Base-by-base conservation (phyloP, 92 coral and sea anemone species). In the Chrysogorgia sp. region DNA sequence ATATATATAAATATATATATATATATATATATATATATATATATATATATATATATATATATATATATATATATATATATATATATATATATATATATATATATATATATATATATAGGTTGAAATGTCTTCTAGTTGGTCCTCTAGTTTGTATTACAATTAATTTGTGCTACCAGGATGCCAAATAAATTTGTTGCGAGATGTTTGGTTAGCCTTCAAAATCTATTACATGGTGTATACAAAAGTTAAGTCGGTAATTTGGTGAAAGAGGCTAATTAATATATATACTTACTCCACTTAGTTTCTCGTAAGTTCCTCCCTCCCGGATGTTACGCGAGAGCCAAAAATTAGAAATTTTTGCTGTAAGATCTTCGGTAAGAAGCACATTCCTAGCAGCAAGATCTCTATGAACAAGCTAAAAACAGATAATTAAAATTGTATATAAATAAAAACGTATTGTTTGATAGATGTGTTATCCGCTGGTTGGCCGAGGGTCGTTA, bases 351-450 rank as follows among this genome's bases (percentile, higher is more conserved):
- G 53, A 66, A 3, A 66, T 34, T 40, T 66, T 66, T 40, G 74
- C 49, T 23, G 74, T 66, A 33, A 66, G 35, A 66, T 66, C 74
- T 1, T 35, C 74, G 13, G 74, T 66, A 10, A 66, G 47, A 34
- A 34, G 53, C 15, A 66, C 30, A 21, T 35, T 66, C 26, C 32
- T 66, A 28, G 74, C 49, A 19, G 74, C 53, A 3, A 66, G 74
- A 40, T 66, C 74, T 23, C 74, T 26, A n/a, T 66, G 74, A 40
- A 66, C 55, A 40, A 66, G 7, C 74, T 66, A 33, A 3, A 66
- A 66, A 20, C 33, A 9, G 10, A 52, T 7, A 10, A 19, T 10
- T 2, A 45, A 49, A 17, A 21, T 41, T 58, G 40, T 7, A 17
- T 28, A 35, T 69, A 26, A 69, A 15, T 53, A 3, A 60, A 8